Evolutionary conservation across 2,797 vertebrate genomes (phyloP), one percentile per base, ranked within the genome.

Genomic region (Gambusia yucatana): DNA sequence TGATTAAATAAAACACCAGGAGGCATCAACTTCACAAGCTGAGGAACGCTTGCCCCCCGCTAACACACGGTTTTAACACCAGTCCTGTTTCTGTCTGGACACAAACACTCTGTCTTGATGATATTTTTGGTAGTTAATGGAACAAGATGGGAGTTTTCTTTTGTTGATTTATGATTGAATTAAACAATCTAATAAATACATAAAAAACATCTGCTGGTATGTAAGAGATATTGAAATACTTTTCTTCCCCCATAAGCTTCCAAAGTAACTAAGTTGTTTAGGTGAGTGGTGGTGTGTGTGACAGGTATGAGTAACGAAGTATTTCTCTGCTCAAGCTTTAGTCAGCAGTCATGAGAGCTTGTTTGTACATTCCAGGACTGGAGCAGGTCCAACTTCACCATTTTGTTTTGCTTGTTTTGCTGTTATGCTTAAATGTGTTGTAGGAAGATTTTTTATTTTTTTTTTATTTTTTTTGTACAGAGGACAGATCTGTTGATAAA

Each of bases 1-100:
- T 90, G 90, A 92, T 93, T 92, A 92, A 92, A 92, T 89, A 90
- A 89, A 92, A 93, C 90, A 89, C 87, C 90, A 91, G 91, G 89
- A 90, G 92, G 89, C 86, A 84, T 84, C 59, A 46, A 75, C 55
- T 41, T 47, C 46, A 73, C 47, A 52, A 39, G 72, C 28, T 20
- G 71, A 50, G 17, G 46, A 33, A 22, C 3, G 16, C 33, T 67
- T 25, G 8, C 20, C 25, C 17, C 36, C 63, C 20, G 10, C 63
- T 67, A 67, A 67, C 33, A 33, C 63, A 41, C 4, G 36, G 41
- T 44, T 44, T 70, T 44, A 70, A 70, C 41, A 70, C 22, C 0
- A 70, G 25, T 44, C 67, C 67, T 70, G 41, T 28, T 70, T 44
- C 67, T 70, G 25, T n/a, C 28, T 67, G 63, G 63, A 67, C 63